Evolutionary conservation across 2,113 vertebrate genomes (phyloP).

Genomic region (Rhegmatorhina hoffmannsi): DNA sequence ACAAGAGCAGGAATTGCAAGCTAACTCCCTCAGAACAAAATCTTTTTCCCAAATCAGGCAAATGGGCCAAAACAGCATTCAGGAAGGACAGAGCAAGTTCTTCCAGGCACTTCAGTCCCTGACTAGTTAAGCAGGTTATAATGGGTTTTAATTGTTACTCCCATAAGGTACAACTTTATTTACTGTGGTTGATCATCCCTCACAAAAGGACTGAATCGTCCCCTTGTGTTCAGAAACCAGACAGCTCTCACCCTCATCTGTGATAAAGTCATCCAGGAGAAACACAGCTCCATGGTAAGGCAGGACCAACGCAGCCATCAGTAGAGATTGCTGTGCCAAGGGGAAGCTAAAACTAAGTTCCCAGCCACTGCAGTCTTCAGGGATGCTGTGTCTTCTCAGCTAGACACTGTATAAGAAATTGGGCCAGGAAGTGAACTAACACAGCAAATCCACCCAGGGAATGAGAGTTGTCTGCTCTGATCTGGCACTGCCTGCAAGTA

Average conservation of each 20-base stretch:
- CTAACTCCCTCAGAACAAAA: neutral
- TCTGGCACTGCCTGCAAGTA: neutral
- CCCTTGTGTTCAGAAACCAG: neutral
- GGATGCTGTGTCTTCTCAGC: neutral
- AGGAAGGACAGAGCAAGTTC: constrained; percentile 43
- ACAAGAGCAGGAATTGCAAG: neutral
- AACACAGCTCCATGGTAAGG: neutral
- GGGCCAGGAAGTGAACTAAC: neutral
- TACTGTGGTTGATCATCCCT: constrained; percentile 16
- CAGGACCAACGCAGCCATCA: neutral
- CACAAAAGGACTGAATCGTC: constrained; percentile 19
- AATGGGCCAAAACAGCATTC: neutral
- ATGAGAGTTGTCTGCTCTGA: neutral
- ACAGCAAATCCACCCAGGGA: neutral
- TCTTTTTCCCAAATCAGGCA: constrained; percentile 9
- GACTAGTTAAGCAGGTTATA: constrained; percentile 56
- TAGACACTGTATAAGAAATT: neutral
- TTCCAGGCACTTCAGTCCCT: constrained; percentile 16
- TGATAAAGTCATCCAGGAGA: neutral
- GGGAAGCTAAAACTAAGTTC: neutral
- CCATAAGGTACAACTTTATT: constrained; percentile 36
- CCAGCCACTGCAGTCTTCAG: neutral
- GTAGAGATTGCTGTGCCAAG: neutral
- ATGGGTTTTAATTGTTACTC: constrained; percentile 50
- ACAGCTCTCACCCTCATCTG: neutral